These are phyloP conservation scores for Odiellus spinosus DNA, from an alignment of 2,888 invertebrate species.

Conservation along the genomic window DNA sequence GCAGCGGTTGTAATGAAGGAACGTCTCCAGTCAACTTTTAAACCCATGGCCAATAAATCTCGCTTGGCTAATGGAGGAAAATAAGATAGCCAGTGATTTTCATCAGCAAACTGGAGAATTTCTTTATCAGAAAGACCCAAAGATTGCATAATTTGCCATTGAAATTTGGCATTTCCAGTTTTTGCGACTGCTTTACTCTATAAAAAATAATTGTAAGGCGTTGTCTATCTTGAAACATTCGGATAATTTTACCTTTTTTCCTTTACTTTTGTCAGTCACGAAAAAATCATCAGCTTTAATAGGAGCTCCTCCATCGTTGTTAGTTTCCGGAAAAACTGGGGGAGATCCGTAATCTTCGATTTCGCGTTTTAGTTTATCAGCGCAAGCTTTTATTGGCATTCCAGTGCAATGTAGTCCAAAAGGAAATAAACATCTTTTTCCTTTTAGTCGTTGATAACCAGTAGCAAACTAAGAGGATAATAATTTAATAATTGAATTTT, in stretches of 20 bases:
- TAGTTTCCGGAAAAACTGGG: conserved; percentile 57
- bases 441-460: conserved; percentile 78
- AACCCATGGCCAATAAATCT: conserved; percentile 75
- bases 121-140: conserved; percentile 79
- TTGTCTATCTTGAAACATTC: too few relatives aligned
- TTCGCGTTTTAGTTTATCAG: conserved; percentile 90
- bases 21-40: conserved; percentile 93
- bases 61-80: conserved; percentile 78
- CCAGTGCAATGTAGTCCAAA: conserved; percentile 99
- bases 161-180: conserved; percentile 70
- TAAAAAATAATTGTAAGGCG: conserved; percentile 3
- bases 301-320: conserved; percentile 28
- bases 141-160: conserved; percentile 97
- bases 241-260: conserved; percentile 42
- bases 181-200: conserved; percentile 90
- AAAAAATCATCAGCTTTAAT: conserved; percentile 32
- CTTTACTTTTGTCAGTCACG: conserved; percentile 34
- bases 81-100: conserved; percentile 84
- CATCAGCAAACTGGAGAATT: conserved; percentile 77
- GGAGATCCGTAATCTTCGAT: conserved; percentile 82
- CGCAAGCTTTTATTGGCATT: conserved; percentile 98
- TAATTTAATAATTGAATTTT: neutral
- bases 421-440: conserved; percentile 80
- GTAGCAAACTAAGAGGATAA: conserved; percentile 53
- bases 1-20: conserved; percentile 97